Base-by-base conservation (phyloP, 2,888 invertebrate genomes). In the Quadriops clusia region DNA sequence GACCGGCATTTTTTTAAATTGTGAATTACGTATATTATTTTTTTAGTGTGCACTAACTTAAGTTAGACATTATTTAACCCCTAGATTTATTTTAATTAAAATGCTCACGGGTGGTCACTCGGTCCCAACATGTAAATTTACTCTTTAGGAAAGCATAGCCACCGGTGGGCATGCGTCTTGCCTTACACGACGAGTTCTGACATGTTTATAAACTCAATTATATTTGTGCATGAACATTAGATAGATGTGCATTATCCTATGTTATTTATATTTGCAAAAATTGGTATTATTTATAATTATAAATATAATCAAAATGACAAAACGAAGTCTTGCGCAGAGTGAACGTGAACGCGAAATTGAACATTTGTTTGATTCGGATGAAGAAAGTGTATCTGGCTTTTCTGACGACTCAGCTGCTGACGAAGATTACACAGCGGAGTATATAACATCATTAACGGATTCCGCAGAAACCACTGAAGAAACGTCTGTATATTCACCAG, bases 271-370 rank as follows among this genome's bases (percentile, higher is more conserved):
- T 22, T 22, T 22, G 4, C 11, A 22, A 22, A 22, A 22, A 22
- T 22, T 22, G 22, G 9, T 22, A 22, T 22, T 5, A 22, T 22
- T 10, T 22, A 22, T 22, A 22, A 22, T 22, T 22, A 22, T 22
- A 22, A 22, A 22, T 10, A 22, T 22, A 10, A 22, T 22, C 22
- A 22, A 22, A 22, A 22, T 22, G 22, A 22, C 22, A 22, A 22
- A 22, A 22, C 22, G 22, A 22, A 7, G 22, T 9, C 8, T 22
- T 22, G 11, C 22, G 9, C 10, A 22, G 22, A 22, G 22, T 22
- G 22, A 22, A 18, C 18, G 7, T 18, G 18, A 18, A 18, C 18
- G 18, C 18, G 18, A 18, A 18, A 18, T 18, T 18, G 18, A 18
- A 22, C 22, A 22, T 22, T 22, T 22, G 22, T 22, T 22, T 7